Evolutionary conservation across 1,140 invertebrate genomes (phyloP), one percentile per base, ranked within the genome.

Genomic region (Drosophila yakuba): DNA sequence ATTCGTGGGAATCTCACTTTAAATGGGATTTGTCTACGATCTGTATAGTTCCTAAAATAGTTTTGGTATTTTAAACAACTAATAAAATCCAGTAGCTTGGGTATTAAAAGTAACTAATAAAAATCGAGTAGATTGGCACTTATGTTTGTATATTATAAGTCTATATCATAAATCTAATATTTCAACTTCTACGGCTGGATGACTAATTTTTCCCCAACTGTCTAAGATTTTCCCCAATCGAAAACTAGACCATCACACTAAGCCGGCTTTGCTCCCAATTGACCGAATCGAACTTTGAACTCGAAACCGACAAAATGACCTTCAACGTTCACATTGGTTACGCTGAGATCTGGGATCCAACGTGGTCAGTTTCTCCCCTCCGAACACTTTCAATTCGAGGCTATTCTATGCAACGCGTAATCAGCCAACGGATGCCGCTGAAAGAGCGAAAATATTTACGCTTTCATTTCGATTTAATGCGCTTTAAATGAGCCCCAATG

Each of bases 381-480:
- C 28, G 15, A 41, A 54, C 48, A 73, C 58, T 72, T 74, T 73
- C 66, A 69, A 71, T 69, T 57, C 67, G 17, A 45, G 17, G 62
- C 61, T 48, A 67, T 69, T 69, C 66, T 55, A 54, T 72, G 63
- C 79, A 78, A 81, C 66, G 81, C 80, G 72, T 84, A 69, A 81
- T 82, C 72, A 43, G 14, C 60, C 51, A 45, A 50, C 66, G 73
- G 55, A 79, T 66, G 67, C 58, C 62, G 48, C 38, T 45, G 39
- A 62, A 63, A 60, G 54, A 61, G 54, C 64, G 47, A 73, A 82
- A 78, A 89, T 84, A 78, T 89, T 89, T 89, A 90, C 84, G 84
- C 84, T 89, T 89, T 89, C 84, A 84, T 89, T 84, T 84, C 78
- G 80, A 84, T 90, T 89, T 89, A 89, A 89, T 80, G 84, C 79